phyloP scores from a whole-genome alignment of 2,113 vertebrate species.

The Marmota flaviventris region DNA sequence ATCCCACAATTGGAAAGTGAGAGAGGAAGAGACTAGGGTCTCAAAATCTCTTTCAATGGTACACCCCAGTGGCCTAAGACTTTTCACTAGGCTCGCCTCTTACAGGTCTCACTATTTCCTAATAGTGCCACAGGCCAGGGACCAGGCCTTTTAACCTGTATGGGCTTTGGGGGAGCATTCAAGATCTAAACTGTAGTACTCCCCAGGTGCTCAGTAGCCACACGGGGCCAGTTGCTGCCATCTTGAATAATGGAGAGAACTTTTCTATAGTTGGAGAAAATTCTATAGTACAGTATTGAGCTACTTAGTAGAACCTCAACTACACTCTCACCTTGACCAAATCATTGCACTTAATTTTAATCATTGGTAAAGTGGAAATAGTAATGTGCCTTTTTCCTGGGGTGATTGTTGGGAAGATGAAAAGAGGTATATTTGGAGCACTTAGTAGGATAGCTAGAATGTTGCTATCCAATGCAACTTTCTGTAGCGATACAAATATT shows the following conservation, averaged over 20 bases:
- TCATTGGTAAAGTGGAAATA: neutral
- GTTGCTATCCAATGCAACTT: neutral
- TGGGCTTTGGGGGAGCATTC: neutral
- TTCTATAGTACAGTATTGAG: neutral
- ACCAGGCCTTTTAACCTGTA: neutral
- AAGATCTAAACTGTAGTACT: neutral
- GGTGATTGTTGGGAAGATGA: neutral
- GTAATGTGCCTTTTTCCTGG: neutral
- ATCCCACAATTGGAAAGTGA: neutral
- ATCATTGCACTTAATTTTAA: neutral
- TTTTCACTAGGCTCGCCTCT: neutral
- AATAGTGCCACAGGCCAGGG: neutral
- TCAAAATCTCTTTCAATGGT: neutral
- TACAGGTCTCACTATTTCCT: neutral
- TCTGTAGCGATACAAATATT: neutral
- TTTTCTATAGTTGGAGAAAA: neutral
- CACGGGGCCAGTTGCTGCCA: neutral
- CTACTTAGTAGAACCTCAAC: neutral
- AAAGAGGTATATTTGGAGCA: neutral
- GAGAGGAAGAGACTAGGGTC: neutral
- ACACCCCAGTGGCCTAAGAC: neutral
- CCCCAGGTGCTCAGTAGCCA: neutral
- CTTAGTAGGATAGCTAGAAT: neutral
- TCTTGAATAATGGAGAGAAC: neutral
- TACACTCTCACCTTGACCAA: neutral